A percentile compares a stretch with the other conserved stretches of the same genome.
Conservation (phyloP, 2,888 invertebrate genomes). For the Lasioglossum leucozonium region DNA sequence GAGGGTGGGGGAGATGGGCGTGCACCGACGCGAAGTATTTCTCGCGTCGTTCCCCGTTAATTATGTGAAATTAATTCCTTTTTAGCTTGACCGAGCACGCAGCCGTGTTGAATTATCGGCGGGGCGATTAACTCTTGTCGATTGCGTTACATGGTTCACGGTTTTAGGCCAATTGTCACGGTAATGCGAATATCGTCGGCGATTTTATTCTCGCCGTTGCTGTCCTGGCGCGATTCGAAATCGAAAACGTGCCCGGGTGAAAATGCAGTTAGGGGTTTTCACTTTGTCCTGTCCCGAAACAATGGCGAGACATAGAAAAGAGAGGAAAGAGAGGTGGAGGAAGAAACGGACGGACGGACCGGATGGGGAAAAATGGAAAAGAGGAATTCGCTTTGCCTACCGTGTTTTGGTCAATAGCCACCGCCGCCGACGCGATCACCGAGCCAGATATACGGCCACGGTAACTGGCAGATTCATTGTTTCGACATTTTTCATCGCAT, state of each 20-base stretch:
- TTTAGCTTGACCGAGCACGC: constrained; percentile 1
- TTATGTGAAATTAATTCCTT: constrained; percentile 50
- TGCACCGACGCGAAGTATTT: constrained; percentile 10
- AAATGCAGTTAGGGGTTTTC: constrained; percentile 48
- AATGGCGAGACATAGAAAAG: constrained; percentile 43
- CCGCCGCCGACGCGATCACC: constrained; percentile 2
- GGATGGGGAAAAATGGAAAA: constrained; percentile 47
- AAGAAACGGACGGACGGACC: neutral
- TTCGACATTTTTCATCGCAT: constrained; percentile 66
- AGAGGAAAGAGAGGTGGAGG: neutral
- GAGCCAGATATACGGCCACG: constrained; percentile 23
- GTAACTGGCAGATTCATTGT: constrained; percentile 66
- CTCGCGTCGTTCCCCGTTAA: constrained; percentile 27
- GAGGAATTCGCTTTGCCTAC: constrained; percentile 37
- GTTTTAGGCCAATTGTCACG: constrained; percentile 33
- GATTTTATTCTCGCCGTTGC: constrained; percentile 49
- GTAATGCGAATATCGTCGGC: constrained; percentile 45
- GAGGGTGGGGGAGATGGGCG: neutral
- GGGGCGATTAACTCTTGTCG: constrained; percentile 36
- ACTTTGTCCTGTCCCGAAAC: constrained; percentile 57
- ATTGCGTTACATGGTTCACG: constrained; percentile 13
- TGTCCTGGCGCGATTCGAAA: constrained; percentile 34
- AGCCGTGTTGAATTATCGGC: constrained; percentile 15
- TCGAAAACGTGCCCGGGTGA: constrained; percentile 35
- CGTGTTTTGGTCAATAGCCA: constrained; percentile 41